Conservation (phyloP, 2,888 invertebrate species). For the Deilephila elpenor region DNA sequence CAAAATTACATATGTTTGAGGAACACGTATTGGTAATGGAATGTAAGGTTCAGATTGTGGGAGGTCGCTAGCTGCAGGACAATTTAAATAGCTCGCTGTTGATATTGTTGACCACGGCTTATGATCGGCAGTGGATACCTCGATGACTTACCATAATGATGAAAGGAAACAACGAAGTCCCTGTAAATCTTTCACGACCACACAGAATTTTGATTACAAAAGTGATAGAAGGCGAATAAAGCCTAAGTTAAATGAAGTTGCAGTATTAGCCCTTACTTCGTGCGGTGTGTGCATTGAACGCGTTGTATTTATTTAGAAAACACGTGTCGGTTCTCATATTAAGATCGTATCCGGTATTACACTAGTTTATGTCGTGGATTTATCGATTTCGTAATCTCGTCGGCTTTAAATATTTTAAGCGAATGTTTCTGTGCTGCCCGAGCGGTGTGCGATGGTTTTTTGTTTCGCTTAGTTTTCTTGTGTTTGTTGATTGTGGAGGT, state of each 20-base stretch:
- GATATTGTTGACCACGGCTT: no score
- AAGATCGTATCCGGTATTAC: constrained; percentile 51
- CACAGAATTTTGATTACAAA: no score
- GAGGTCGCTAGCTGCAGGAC: no score
- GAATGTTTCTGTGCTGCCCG: constrained; percentile 20
- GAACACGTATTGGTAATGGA: no score
- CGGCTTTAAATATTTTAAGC: constrained; percentile 4
- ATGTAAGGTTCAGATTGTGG: no score
- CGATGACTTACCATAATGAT: no score
- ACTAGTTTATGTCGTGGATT: constrained; percentile 47
- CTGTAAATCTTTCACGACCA: no score
- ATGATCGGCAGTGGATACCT: no score
- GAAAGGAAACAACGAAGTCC: no score
- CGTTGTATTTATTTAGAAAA: constrained; percentile 21
- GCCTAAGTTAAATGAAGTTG: not conserved
- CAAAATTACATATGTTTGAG: no score
- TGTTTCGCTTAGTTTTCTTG: not conserved
- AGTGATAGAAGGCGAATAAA: not conserved
- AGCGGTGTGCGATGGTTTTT: not conserved
- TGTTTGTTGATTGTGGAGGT: not conserved
- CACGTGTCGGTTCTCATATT: constrained; percentile 36
- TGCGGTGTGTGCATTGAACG: not conserved
- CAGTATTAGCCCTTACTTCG: not conserved
- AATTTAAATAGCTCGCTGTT: no score
- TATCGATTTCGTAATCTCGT: constrained; percentile 48